Evolutionary conservation across 2,888 invertebrate species (phyloP).

Genomic region (Coenonympha glycerion): DNA sequence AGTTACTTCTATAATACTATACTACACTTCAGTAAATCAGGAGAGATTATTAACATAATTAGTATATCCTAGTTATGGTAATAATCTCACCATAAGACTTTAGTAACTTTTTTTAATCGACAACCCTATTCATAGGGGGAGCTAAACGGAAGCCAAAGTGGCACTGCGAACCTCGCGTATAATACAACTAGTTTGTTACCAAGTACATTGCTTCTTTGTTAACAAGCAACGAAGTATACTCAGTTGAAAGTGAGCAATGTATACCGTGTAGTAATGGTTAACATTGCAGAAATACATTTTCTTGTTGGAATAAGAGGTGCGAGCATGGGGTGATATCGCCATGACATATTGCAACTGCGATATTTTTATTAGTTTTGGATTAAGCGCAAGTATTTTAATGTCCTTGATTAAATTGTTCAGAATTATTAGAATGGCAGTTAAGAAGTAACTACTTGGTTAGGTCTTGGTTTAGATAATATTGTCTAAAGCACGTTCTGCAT

Average conservation of each 20-base stretch:
- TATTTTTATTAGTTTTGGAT: slow-evolving; percentile 16
- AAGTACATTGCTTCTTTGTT: slow-evolving; percentile 18
- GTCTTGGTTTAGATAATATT: no score
- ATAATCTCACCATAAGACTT: no score
- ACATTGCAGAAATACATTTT: background rate
- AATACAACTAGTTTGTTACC: slow-evolving; percentile 11
- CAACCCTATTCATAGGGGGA: slow-evolving; percentile 28
- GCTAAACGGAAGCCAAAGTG: slow-evolving; percentile 36
- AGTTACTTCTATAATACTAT: no score
- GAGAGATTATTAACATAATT: no score
- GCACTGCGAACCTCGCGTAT: slow-evolving; percentile 35
- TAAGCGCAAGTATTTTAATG: slow-evolving; percentile 12
- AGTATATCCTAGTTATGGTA: no score
- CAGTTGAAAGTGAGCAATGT: slow-evolving; percentile 16
- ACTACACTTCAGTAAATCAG: no score
- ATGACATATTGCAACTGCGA: slow-evolving; percentile 20
- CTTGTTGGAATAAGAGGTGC: background rate
- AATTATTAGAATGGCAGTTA: no score
- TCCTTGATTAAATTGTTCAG: background rate
- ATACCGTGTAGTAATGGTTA: background rate
- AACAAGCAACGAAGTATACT: slow-evolving; percentile 3
- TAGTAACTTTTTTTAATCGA: background rate
- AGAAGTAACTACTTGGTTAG: no score
- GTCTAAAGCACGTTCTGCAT: no score
- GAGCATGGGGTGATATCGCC: slow-evolving; percentile 7